These are phyloP conservation scores for Augiades crinisus DNA, from an alignment of 2,888 invertebrate genomes.

Conservation along the genomic window DNA sequence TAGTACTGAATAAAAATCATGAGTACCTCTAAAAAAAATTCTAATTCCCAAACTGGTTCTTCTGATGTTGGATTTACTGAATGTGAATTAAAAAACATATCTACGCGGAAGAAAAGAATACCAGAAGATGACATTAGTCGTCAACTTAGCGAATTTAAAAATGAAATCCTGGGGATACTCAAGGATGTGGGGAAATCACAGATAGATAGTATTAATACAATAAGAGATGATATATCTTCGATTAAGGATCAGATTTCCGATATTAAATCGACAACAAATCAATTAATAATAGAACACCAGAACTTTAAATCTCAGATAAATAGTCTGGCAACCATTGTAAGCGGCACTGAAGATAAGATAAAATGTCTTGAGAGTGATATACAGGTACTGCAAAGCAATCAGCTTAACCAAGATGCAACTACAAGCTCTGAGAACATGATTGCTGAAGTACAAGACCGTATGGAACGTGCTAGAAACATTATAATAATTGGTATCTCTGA, in stretches of 20 bases:
- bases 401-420: no score
- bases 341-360: neutral
- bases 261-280: conserved; percentile 1
- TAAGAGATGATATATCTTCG: neutral
- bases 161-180: neutral
- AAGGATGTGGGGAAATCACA: neutral
- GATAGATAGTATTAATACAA: neutral
- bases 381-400: no score
- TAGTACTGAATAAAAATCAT: no score
- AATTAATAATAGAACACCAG: neutral
- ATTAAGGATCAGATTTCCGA: neutral
- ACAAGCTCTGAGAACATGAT: neutral
- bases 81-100: neutral
- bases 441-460: neutral
- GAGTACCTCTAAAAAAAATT: neutral
- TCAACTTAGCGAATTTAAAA: conserved; percentile 1
- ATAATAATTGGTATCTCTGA: neutral
- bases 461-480: neutral
- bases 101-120: neutral
- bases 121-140: neutral
- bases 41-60: neutral
- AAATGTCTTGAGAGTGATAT: neutral
- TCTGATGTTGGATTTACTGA: conserved; percentile 1
- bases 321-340: neutral
- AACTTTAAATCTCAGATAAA: neutral